Conservation (phyloP, 1,140 invertebrate genomes). For the Conus betulinus region DNA sequence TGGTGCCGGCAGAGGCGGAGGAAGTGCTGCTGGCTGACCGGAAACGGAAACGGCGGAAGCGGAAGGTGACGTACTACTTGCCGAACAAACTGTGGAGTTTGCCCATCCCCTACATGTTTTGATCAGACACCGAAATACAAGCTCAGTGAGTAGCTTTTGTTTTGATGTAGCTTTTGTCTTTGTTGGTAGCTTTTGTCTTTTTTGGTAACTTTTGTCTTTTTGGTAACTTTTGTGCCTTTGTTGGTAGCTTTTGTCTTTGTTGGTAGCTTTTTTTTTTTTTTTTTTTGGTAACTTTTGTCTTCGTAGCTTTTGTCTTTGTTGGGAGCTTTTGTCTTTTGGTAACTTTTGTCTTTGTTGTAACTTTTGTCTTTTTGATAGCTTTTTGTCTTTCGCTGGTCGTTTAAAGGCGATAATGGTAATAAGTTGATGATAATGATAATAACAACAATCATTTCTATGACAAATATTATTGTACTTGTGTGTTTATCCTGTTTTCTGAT, state of each 20-base stretch:
- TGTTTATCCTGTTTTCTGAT: no score
- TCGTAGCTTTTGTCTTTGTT: no score
- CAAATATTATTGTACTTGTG: no score
- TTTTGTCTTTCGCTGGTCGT: no score
- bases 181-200: not conserved
- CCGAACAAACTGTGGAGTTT: constrained; percentile 44
- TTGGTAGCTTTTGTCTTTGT: no score
- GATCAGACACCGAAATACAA: constrained; percentile 30
- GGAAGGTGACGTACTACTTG: constrained; percentile 47
- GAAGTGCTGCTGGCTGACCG: constrained; percentile 22
- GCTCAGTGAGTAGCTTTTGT: constrained; percentile 33
- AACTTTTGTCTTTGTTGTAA: not conserved
- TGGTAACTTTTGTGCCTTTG: not conserved
- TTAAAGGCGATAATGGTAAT: no score
- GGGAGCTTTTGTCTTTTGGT: constrained; percentile 2
- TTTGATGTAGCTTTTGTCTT: not conserved
- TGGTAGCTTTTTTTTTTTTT: not conserved
- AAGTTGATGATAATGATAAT: no score
- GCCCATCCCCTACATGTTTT: constrained; percentile 51
- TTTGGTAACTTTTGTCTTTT: not conserved
- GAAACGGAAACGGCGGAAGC: constrained; percentile 27
- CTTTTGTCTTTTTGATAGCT: not conserved
- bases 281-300: not conserved
- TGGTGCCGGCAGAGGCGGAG: constrained; percentile 36
- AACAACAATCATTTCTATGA: no score